A percentile compares a stretch with the other conserved stretches of the same genome.
phyloP scores from a whole-genome alignment of 2,888 invertebrate species.

The Helleia helle region DNA sequence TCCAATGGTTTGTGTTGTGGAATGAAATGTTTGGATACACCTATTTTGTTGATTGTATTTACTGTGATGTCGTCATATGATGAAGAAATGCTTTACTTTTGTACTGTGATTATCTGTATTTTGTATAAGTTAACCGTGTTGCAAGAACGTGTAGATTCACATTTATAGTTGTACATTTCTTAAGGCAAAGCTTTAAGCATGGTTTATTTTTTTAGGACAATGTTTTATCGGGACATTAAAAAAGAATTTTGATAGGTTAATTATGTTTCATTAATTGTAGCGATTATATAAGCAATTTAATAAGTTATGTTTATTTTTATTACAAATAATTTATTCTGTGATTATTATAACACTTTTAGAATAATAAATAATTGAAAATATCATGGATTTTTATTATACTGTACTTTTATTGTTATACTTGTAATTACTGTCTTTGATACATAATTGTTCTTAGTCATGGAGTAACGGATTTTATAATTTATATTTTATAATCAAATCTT shows the following conservation, averaged over 20 bases:
- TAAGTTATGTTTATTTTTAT: conserved; percentile 41
- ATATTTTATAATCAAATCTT: too few relatives aligned
- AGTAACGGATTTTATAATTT: too few relatives aligned
- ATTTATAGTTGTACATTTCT: conserved; percentile 15
- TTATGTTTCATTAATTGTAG: conserved; percentile 11
- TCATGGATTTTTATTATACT: background rate
- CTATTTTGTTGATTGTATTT: conserved; percentile 48
- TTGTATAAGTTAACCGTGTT: conserved; percentile 52
- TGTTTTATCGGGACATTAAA: conserved; percentile 20
- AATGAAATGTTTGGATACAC: conserved; percentile 13
- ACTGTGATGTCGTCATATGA: conserved; percentile 68
- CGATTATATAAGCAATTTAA: conserved; percentile 31
- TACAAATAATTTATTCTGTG: conserved; percentile 61
- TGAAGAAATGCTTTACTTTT: conserved; percentile 69
- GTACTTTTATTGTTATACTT: too few relatives aligned
- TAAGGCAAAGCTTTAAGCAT: conserved; percentile 46
- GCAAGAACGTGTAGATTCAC: conserved; percentile 27
- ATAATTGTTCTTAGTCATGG: too few relatives aligned
- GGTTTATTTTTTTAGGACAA: conserved; percentile 35
- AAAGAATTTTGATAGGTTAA: conserved; percentile 18
- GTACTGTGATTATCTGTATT: conserved; percentile 66
- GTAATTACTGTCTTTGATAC: too few relatives aligned
- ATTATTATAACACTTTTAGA: conserved; percentile 33
- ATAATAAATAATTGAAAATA: background rate
- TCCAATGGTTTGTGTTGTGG: conserved; percentile 6